Base-by-base conservation (phyloP, 1,140 invertebrate genomes). In the Drosophila melanica region DNA sequence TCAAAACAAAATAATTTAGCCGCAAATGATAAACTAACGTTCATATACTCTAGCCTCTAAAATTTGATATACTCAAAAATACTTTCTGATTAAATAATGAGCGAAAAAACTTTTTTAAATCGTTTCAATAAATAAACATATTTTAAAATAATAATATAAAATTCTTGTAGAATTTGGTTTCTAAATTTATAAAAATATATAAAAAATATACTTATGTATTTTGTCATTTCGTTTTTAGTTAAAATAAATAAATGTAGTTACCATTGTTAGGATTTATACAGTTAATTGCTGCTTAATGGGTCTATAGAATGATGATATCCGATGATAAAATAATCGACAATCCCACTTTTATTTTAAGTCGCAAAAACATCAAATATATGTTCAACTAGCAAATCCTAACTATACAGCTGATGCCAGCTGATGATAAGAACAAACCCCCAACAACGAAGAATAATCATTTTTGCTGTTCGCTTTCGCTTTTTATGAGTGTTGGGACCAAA, bases 1-100 rank as follows among this genome's bases (percentile, higher is more conserved):
- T 16, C 14, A 69, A 74, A 33, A 53, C 64, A 73, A 60, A 59
- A 59, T 73, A 54, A 67, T 73, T 66, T 58, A 71, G 30, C 16
- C 27, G 41, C 37, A 50, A 58, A 50, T 39, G n/a, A 41, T 57
- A 50, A 55, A 39, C 14, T 55, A 3, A 57, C 27, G 12, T 5
- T 16, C 16, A 23, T 3, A 64, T 54, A 67, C 39, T 60, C 37
- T 35, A 18, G 5, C 33, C 18, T 47, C 45, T 14, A 7, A 39
- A 4, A 47, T 20, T 23, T 20, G 44, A 47, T 12, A 12, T n/a
- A 47, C 4, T 47, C 44, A 4, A 23, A 20, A 45, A 35, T 55
- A 35, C 23, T 50, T 23, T 30, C 47, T 11, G 14, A 6, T 14
- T 7, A 18, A 44, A 8, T 18, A 16, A 9, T 2, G 9, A 44